phyloP scores from a whole-genome alignment of 2,113 vertebrate genomes.

The Tupaia chinensis region DNA sequence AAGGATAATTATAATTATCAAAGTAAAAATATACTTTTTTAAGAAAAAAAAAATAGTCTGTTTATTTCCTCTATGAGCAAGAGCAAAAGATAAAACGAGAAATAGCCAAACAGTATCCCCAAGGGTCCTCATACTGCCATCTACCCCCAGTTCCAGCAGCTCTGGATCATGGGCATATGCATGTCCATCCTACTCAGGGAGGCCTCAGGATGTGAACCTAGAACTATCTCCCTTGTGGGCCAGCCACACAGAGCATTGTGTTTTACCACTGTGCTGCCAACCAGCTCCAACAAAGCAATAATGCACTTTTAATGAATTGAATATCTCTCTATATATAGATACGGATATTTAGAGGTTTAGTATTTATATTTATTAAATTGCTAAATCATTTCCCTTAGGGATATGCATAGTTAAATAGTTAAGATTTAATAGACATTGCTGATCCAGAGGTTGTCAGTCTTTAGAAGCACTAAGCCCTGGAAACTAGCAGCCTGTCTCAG shows the following conservation, averaged over 20 bases:
- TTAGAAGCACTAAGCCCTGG: not conserved
- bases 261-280: too few relatives aligned
- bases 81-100: too few relatives aligned
- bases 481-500: not conserved
- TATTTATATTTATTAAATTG: constrained; percentile 25
- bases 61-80: too few relatives aligned
- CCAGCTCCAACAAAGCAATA: not conserved
- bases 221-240: too few relatives aligned
- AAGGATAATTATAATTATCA: not conserved
- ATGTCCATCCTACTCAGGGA: too few relatives aligned
- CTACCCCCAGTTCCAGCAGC: too few relatives aligned
- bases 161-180: too few relatives aligned
- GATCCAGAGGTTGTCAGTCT: not conserved
- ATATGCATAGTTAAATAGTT: not conserved
- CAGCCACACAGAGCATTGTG: too few relatives aligned
- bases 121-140: too few relatives aligned
- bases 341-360: not conserved
- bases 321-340: not conserved
- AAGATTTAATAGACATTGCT: not conserved
- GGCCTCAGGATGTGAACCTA: too few relatives aligned
- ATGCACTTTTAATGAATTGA: not conserved
- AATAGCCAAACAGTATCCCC: too few relatives aligned
- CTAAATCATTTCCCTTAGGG: not conserved
- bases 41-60: too few relatives aligned
- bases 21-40: not conserved